Evolutionary conservation across 2,797 vertebrate genomes (phyloP).

Genomic region (Poecilia gillii): DNA sequence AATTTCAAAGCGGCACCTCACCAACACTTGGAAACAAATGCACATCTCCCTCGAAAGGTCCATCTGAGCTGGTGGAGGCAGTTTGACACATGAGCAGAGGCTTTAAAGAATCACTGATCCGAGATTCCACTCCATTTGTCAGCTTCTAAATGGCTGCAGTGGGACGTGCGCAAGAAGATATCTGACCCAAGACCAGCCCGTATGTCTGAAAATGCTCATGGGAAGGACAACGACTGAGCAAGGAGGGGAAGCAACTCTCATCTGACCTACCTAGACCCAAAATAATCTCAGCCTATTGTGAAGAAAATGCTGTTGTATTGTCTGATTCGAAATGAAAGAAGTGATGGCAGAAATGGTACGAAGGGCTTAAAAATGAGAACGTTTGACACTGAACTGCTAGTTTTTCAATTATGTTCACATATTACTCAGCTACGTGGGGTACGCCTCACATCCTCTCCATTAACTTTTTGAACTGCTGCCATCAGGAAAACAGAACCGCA

Average conservation of each 20-base stretch:
- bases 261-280: constrained; percentile 45
- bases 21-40: constrained; percentile 37
- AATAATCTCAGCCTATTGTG: constrained; percentile 47
- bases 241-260: constrained; percentile 59
- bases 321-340: constrained; percentile 35
- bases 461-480: background rate
- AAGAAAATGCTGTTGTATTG: constrained; percentile 35
- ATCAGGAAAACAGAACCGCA: background rate
- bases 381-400: background rate
- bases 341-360: constrained; percentile 12
- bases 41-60: constrained; percentile 28
- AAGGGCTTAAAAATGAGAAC: background rate
- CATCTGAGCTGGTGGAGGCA: constrained; percentile 30
- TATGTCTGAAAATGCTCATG: constrained; percentile 42
- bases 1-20: constrained; percentile 35
- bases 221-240: constrained; percentile 42
- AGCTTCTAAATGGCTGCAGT: constrained; percentile 56
- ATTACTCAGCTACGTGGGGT: background rate
- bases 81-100: constrained; percentile 46
- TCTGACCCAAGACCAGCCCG: constrained; percentile 43
- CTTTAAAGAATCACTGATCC: constrained; percentile 60
- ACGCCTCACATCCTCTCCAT: background rate
- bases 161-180: constrained; percentile 49
- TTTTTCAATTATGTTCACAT: background rate
- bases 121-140: constrained; percentile 54